Evolutionary conservation across 1,140 invertebrate genomes (phyloP), one percentile per base, ranked within the genome.

Genomic region (Drosophila nebulosa): DNA sequence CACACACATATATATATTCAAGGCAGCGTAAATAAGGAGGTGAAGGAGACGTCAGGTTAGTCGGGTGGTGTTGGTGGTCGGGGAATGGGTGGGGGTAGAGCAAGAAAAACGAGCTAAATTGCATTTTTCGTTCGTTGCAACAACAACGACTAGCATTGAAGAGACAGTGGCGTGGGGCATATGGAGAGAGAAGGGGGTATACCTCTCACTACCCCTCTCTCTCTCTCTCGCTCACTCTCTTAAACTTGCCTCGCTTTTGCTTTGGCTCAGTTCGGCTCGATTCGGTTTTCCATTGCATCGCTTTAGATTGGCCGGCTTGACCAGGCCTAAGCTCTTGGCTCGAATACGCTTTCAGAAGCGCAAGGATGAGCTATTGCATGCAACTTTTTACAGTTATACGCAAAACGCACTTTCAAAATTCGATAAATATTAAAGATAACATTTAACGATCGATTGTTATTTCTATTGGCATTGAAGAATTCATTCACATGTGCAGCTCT

Each of bases 31-130:
- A 64, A 60, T n/a, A 55, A 36, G 18, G 51, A 64, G 32, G 57
- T 32, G 30, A 32, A 32, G 30, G 30, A 32, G 30, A 32, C 9
- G 10, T 32, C 10, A 10, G 10, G 10, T 4, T 32, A 60, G 59
- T 22, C 18, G 4, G 59, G 64, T 22, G 32, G 3, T 32, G 58
- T 27, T 10, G 35, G 12, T 4, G 58, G 53, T 6, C 22, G 51
- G 64, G 74, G 67, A 76, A 83, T 66, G 70, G 75, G 66, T n/a
- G 74, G 74, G 39, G 75, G 66, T 74, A 74, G 78, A 85, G 79
- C 79, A 85, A 85, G 80, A 85, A 85, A 85, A 85, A 85, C 80
- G 77, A 85, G 80, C 80, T 85, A 85, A 85, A 85, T 85, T 86
- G 80, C 81, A 86, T 86, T 86, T 86, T 81, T 78, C 64, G 76